phyloP scores from a whole-genome alignment of 2,888 invertebrate genomes.

The Diarsia brunnea region DNA sequence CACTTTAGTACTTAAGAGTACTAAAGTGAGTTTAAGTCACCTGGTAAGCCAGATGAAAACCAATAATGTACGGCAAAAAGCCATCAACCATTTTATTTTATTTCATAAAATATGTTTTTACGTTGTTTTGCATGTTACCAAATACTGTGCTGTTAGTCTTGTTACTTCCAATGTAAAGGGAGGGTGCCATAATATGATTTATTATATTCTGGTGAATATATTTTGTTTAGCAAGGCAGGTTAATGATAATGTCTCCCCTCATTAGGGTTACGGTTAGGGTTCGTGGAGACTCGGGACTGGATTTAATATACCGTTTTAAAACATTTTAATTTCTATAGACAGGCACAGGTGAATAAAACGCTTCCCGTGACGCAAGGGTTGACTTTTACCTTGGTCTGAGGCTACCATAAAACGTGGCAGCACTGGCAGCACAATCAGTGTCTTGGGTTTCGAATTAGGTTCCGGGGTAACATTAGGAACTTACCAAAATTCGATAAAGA shows the following conservation, averaged over 20 bases:
- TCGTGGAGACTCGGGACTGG: background rate
- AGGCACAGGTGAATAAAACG: background rate
- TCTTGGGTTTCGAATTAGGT: too few species aligned
- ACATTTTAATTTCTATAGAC: background rate
- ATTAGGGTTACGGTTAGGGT: slow-evolving; percentile 35
- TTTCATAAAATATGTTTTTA: slow-evolving; percentile 14
- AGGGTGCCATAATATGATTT: slow-evolving; percentile 40
- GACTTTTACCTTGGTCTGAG: background rate
- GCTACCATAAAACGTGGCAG: background rate
- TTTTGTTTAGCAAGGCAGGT: slow-evolving; percentile 15
- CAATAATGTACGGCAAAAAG: background rate
- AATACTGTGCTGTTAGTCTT: slow-evolving; percentile 21
- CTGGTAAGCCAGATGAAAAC: background rate
- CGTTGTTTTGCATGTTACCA: slow-evolving; percentile 3
- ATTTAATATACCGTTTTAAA: background rate
- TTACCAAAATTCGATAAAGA: background rate
- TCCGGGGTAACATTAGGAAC: too few species aligned
- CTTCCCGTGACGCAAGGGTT: background rate
- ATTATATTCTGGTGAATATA: slow-evolving; percentile 31
- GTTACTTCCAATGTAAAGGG: slow-evolving; percentile 14
- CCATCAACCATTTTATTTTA: slow-evolving; percentile 15
- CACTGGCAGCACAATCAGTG: background rate
- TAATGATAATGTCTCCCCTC: slow-evolving; percentile 43
- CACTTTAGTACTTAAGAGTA: background rate
- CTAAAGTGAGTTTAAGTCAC: too few species aligned